A percentile compares a stretch with the other conserved stretches of the same genome.
phyloP scores from a whole-genome alignment of 2,888 invertebrate genomes.

The Acleris sparsana region DNA sequence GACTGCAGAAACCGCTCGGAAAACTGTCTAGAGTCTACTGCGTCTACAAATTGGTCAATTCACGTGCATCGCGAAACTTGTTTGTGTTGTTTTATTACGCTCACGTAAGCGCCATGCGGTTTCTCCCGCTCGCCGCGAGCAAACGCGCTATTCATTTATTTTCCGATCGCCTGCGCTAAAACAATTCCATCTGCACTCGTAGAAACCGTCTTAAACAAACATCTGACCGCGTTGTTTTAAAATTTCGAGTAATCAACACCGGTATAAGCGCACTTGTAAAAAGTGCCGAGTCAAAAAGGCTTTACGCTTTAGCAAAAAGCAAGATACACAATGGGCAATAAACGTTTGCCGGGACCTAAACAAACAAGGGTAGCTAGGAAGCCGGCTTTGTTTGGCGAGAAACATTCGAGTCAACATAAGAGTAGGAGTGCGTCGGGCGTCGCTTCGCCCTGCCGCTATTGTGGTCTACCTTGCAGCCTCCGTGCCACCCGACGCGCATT shows the following conservation, averaged over 20 bases:
- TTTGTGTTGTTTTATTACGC: slow-evolving; percentile 61
- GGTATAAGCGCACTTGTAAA: slow-evolving; percentile 76
- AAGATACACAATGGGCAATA: slow-evolving; percentile 81
- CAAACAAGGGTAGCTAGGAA: slow-evolving; percentile 83
- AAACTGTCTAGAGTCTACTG: slow-evolving; percentile 65
- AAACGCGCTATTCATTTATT: slow-evolving; percentile 45
- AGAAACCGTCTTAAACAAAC: slow-evolving; percentile 40
- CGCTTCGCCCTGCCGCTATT: slow-evolving; percentile 40
- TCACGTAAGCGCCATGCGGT: slow-evolving; percentile 56
- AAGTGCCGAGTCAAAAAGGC: slow-evolving; percentile 82
- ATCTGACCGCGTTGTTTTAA: slow-evolving; percentile 49
- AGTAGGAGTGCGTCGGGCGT: slow-evolving; percentile 39
- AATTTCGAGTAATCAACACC: slow-evolving; percentile 66
- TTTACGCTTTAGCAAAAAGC: slow-evolving; percentile 78
- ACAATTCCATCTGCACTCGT: slow-evolving; percentile 48
- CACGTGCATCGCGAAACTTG: slow-evolving; percentile 61
- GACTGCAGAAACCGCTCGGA: slow-evolving; percentile 63
- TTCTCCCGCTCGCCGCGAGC: slow-evolving; percentile 53
- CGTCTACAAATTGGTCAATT: slow-evolving; percentile 72
- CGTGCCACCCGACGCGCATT: background rate
- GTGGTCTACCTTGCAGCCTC: slow-evolving; percentile 11
- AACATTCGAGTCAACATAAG: slow-evolving; percentile 77
- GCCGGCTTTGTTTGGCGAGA: slow-evolving; percentile 80
- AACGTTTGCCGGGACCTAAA: slow-evolving; percentile 81
- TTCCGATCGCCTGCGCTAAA: slow-evolving; percentile 50